These are phyloP conservation scores for Strigamia maritima DNA, from an alignment of 2,888 invertebrate species.

Conservation along the genomic window DNA sequence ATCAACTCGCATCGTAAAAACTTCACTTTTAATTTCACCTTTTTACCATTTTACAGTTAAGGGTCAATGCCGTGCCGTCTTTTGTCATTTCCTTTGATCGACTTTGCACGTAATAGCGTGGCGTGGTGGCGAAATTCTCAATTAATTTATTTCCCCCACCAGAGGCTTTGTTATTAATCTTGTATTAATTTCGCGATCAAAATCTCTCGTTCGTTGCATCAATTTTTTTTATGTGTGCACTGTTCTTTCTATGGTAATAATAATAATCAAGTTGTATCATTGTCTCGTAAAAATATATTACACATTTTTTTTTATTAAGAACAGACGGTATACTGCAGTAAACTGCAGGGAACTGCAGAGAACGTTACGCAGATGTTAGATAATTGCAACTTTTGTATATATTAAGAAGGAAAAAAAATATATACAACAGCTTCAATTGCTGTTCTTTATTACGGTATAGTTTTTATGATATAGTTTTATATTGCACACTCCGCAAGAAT, in stretches of 20 bases:
- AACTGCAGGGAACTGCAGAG: too few relatives aligned
- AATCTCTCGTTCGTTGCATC: not conserved
- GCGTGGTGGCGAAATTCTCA: not conserved
- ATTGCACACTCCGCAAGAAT: too few relatives aligned
- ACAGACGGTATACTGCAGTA: not conserved
- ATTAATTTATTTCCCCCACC: slow-evolving; percentile 6
- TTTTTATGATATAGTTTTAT: too few relatives aligned
- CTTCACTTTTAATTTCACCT: slow-evolving; percentile 23
- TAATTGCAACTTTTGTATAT: too few relatives aligned
- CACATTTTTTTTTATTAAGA: not conserved
- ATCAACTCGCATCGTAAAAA: slow-evolving; percentile 19
- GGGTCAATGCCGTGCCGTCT: not conserved
- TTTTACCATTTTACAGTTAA: slow-evolving; percentile 19
- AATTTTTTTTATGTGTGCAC: not conserved
- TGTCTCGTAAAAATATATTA: not conserved
- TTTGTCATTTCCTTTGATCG: not conserved
- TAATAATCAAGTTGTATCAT: not conserved
- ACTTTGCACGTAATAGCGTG: not conserved
- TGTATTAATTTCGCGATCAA: not conserved
- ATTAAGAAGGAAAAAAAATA: too few relatives aligned
- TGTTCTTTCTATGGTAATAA: not conserved
- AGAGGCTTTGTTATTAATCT: not conserved
- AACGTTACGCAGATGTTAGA: not conserved
- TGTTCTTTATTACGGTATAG: too few relatives aligned
- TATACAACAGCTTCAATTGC: too few relatives aligned